Percentiles rank a stretch among this genome's conserved stretches.
Evolutionary conservation across 2,113 vertebrate genomes (phyloP).

Genomic region (Agapornis roseicollis): DNA sequence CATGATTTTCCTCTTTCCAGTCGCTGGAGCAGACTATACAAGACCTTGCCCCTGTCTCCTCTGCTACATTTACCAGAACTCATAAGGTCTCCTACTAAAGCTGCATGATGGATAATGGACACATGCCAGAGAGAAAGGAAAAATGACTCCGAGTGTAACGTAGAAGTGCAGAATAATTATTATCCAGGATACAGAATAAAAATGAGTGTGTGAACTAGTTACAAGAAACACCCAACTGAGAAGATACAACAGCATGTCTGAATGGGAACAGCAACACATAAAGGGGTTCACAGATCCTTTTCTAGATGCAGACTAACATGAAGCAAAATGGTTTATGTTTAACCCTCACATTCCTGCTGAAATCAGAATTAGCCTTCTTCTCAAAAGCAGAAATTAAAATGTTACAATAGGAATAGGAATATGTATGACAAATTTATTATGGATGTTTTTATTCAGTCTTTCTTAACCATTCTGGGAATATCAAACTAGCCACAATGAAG

Average conservation of each 20-base stretch:
- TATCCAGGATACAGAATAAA: not conserved
- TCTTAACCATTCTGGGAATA: not conserved
- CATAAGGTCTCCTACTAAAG: not conserved
- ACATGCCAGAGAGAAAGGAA: not conserved
- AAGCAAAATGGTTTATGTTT: not conserved
- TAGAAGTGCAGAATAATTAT: not conserved
- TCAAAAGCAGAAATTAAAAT: not conserved
- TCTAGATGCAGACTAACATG: not conserved
- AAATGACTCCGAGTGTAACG: not conserved
- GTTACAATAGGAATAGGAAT: not conserved
- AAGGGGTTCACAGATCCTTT: not conserved
- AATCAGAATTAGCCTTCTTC: not conserved
- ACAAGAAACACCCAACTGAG: not conserved
- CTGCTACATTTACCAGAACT: not conserved
- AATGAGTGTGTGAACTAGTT: not conserved
- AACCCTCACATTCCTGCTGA: not conserved
- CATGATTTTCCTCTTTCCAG: not conserved
- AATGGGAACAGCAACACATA: not conserved
- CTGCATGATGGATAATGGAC: accelerated
- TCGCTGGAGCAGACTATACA: accelerated
- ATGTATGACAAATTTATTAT: not conserved
- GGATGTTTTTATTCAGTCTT: not conserved
- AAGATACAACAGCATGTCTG: not conserved
- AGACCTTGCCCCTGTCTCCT: not conserved
- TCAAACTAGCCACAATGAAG: not conserved